phyloP scores from a whole-genome alignment of 1,140 invertebrate species.

The Camponotus vicinus region DNA sequence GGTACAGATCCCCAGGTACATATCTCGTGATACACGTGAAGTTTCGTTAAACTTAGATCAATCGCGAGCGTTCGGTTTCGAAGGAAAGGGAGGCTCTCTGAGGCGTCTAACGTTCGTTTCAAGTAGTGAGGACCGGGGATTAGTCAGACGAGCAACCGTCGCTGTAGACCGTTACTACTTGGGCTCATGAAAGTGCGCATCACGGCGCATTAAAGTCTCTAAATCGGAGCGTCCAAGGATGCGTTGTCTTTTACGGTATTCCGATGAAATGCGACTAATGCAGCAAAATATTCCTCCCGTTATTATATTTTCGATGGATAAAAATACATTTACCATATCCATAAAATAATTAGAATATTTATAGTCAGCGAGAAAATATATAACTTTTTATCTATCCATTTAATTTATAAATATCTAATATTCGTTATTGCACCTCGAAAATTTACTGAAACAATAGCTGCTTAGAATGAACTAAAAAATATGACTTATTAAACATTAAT shows the following conservation, averaged over 20 bases:
- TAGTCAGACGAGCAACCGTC: conserved; percentile 25
- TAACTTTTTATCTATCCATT: neutral
- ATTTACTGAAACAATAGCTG: neutral
- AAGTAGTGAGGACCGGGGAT: conserved; percentile 22
- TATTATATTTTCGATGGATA: neutral
- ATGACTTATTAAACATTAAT: neutral
- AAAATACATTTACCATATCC: neutral
- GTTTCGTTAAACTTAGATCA: conserved; percentile 14
- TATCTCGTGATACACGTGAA: conserved; percentile 11
- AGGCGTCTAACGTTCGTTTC: neutral
- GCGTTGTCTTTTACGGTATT: neutral
- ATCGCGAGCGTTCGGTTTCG: neutral
- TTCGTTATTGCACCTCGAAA: neutral
- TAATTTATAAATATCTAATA: conserved; percentile 2
- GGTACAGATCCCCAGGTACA: neutral
- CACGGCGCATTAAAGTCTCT: neutral
- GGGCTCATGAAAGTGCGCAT: neutral
- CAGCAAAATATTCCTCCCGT: neutral
- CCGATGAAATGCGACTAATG: neutral
- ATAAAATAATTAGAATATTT: neutral
- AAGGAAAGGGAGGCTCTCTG: conserved; percentile 12
- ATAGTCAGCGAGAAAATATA: neutral
- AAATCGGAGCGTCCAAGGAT: neutral
- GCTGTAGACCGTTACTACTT: conserved; percentile 32
- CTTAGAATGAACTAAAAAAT: neutral